phyloP scores from a whole-genome alignment of 1,140 invertebrate species.

The Dendroctonus valens region DNA sequence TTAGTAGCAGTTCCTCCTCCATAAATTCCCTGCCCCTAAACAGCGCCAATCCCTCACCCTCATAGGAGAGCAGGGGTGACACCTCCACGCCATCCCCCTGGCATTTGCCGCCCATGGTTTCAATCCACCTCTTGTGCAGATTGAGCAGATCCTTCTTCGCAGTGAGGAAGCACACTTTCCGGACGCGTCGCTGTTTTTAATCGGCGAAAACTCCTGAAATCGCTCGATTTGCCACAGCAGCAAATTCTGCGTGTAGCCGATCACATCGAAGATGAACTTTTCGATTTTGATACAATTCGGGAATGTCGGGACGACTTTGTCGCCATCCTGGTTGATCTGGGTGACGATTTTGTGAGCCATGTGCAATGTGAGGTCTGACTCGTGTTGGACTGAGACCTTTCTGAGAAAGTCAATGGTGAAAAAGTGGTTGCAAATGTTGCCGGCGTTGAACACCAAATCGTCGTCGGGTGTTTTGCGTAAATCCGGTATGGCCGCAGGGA shows the following conservation, averaged over 20 bases:
- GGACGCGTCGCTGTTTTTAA: slow-evolving; percentile 89
- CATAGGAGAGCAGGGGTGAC: slow-evolving; percentile 87
- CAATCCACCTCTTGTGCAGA: slow-evolving; percentile 81
- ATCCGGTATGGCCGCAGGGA: slow-evolving; percentile 84
- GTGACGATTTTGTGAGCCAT: slow-evolving; percentile 98
- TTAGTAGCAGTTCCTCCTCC: slow-evolving; percentile 29
- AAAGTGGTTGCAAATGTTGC: slow-evolving; percentile 98
- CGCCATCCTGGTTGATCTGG: slow-evolving; percentile 72
- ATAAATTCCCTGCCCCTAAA: slow-evolving; percentile 32
- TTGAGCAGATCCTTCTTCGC: slow-evolving; percentile 79
- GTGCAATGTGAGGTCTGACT: slow-evolving; percentile 80
- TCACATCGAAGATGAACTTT: slow-evolving; percentile 99
- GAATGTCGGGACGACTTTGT: slow-evolving; percentile 69
- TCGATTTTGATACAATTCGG: slow-evolving; percentile 98
- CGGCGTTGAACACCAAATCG: slow-evolving; percentile 84
- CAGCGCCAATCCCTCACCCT: slow-evolving; percentile 74
- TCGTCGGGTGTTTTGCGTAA: slow-evolving; percentile 70
- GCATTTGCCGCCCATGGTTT: slow-evolving; percentile 77
- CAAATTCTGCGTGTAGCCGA: slow-evolving; percentile 87
- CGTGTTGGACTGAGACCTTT: slow-evolving; percentile 51
- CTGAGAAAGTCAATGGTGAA: slow-evolving; percentile 86
- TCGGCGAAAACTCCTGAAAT: slow-evolving; percentile 92
- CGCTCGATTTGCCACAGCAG: slow-evolving; percentile 90
- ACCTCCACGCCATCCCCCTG: slow-evolving; percentile 79
- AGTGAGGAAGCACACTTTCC: slow-evolving; percentile 87